A percentile compares a stretch with the other conserved stretches of the same genome.
Conservation (phyloP, 2,113 vertebrate species). For the Numida meleagris region DNA sequence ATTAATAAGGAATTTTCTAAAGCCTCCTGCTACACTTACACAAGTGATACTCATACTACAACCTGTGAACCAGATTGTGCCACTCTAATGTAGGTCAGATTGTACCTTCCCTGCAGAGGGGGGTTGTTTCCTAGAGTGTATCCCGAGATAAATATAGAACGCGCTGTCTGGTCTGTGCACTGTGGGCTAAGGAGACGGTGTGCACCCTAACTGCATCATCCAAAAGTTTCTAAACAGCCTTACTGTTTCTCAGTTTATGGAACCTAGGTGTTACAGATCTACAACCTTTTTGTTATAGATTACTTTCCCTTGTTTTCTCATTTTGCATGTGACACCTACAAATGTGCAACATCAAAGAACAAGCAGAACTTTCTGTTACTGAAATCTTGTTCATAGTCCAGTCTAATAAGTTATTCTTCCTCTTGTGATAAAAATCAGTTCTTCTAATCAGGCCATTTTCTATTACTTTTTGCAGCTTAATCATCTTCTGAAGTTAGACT, state of each 20-base stretch:
- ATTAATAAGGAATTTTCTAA: background rate
- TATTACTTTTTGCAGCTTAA: background rate
- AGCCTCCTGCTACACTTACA: background rate
- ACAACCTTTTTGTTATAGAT: background rate
- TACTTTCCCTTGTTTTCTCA: background rate
- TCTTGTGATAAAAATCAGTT: background rate
- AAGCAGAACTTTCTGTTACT: background rate
- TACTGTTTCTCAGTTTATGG: background rate
- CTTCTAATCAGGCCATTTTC: background rate
- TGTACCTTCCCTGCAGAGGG: background rate
- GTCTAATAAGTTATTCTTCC: background rate
- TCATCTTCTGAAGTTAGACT: background rate
- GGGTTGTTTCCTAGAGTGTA: background rate
- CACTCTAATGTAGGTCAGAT: conserved; percentile 21
- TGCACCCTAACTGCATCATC: background rate
- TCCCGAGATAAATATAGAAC: background rate
- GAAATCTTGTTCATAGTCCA: background rate
- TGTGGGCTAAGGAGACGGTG: background rate
- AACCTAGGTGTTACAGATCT: background rate
- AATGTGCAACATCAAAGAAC: background rate
- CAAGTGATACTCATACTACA: background rate
- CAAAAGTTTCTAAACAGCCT: background rate
- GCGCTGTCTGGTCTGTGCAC: background rate
- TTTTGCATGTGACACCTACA: background rate
- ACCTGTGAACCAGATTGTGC: conserved; percentile 40